Evolutionary conservation across 1,140 invertebrate species (phyloP), one percentile per base, ranked within the genome.

Genomic region (Platorchestia sp.): DNA sequence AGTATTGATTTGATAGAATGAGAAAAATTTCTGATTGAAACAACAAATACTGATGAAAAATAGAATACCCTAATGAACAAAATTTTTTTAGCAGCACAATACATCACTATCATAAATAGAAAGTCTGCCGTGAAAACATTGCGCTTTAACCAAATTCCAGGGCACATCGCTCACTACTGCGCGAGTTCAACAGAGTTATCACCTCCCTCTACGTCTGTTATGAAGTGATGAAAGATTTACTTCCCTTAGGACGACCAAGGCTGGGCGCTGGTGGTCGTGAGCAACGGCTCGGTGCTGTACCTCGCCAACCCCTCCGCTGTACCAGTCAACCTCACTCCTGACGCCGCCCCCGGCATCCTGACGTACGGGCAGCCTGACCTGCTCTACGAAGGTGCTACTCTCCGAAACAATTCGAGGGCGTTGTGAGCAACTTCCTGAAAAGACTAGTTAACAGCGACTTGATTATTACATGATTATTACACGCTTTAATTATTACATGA

Each of bases 281-380:
- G 98, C 96, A 98, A 99, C 97, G 99, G 99, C 97, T 98, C 99
- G 97, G 98, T 99, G 96, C 99, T 98, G 97, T 99, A 98, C 97
- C 97, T 98, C 96, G 98, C 98, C 51, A 98, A 98, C 89, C 98
- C 98, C 19, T 97, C 98, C 22, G 98, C 98, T 0, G 98, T 97
- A 3, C 97, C 97, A 0, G 98, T 98, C 10, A 98, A 98, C 97
- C 97, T 98, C 75, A 97, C 99, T 44, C 99, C 98, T 0, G 97
- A 98, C 91, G 99, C 98, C 1, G 97, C 10, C 95, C 98, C 98
- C 14, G 98, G 98, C 19, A 98, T 98, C 87, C 97, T 99, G 86
- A 98, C 98, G 96, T 99, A 99, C 97, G 99, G 99, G 7, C 98
- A 99, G 42, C 98, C 99, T 0, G 99, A 99, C 97, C 99, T 99